These are phyloP conservation scores for Acronicta aceris DNA, from an alignment of 2,888 invertebrate species.

Conservation along the genomic window DNA sequence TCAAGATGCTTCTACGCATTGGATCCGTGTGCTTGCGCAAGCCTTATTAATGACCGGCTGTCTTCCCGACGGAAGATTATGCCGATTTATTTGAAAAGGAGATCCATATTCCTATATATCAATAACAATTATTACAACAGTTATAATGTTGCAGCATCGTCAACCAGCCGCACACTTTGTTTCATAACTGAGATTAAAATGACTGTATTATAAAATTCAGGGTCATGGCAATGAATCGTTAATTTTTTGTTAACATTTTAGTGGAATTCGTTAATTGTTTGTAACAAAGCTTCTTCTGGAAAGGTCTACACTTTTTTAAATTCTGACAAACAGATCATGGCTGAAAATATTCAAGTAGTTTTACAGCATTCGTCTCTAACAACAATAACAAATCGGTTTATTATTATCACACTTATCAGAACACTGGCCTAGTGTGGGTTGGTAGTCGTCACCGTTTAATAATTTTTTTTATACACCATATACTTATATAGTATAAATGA, in stretches of 20 bases:
- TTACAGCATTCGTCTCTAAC: not conserved
- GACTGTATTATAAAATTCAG: slow-evolving; percentile 14
- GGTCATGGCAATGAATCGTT: slow-evolving; percentile 28
- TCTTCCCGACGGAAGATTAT: too few relatives aligned
- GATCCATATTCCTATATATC: too few relatives aligned
- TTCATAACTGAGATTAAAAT: slow-evolving; percentile 27
- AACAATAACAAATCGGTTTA: too few relatives aligned
- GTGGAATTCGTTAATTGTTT: not conserved
- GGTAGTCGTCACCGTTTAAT: too few relatives aligned
- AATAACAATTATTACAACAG: not conserved
- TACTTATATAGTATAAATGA: too few relatives aligned
- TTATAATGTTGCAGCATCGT: not conserved
- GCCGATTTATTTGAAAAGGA: too few relatives aligned
- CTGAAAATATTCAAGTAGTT: not conserved
- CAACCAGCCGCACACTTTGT: slow-evolving; percentile 30
- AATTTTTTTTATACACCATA: too few relatives aligned
- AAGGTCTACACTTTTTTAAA: not conserved
- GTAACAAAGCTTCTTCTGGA: not conserved
- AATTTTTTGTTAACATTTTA: slow-evolving; percentile 8
- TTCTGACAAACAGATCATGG: slow-evolving; percentile 15
- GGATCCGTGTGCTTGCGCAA: too few relatives aligned
- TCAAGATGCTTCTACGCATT: too few relatives aligned
- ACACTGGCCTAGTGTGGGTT: too few relatives aligned
- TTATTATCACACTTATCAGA: too few relatives aligned
- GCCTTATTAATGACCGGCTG: too few relatives aligned